Conservation (phyloP, 1,140 invertebrate genomes). For the Meloidogyne hapla region DNA sequence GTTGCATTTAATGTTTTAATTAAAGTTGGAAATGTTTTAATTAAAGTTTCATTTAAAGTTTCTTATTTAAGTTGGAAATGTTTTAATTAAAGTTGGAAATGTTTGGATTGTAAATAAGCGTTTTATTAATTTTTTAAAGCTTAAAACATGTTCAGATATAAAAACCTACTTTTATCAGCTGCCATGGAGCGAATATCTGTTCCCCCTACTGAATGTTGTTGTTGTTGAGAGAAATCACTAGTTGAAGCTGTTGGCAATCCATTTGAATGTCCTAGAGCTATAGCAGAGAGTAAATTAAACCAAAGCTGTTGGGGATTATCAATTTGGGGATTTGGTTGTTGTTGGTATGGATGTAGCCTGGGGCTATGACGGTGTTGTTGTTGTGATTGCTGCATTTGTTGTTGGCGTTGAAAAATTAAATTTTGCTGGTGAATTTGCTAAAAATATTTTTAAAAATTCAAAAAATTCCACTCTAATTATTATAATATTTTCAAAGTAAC, state of each 20-base stretch:
- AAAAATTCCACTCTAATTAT: background rate
- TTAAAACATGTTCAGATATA: background rate
- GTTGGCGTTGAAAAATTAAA: background rate
- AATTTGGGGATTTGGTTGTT: background rate
- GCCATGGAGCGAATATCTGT: background rate
- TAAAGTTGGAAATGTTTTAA: too few species aligned
- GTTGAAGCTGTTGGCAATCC: background rate
- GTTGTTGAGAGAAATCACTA: background rate
- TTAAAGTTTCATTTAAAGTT: too few species aligned
- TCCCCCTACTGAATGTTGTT: background rate
- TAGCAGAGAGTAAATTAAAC: background rate
- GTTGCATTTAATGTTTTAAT: too few species aligned
- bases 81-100: too few species aligned
- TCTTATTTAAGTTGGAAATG: too few species aligned
- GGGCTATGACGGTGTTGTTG: background rate
- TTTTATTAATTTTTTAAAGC: background rate
- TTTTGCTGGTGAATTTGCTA: background rate
- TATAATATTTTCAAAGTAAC: background rate
- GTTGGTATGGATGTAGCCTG: background rate
- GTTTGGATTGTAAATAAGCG: too few species aligned
- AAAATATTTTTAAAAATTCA: background rate
- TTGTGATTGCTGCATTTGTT: slow-evolving; percentile 1
- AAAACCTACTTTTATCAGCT: background rate
- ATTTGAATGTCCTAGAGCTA: background rate
- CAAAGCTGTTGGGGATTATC: background rate